Base-by-base conservation (phyloP, 2,888 invertebrate species). In the Apodemia zela region DNA sequence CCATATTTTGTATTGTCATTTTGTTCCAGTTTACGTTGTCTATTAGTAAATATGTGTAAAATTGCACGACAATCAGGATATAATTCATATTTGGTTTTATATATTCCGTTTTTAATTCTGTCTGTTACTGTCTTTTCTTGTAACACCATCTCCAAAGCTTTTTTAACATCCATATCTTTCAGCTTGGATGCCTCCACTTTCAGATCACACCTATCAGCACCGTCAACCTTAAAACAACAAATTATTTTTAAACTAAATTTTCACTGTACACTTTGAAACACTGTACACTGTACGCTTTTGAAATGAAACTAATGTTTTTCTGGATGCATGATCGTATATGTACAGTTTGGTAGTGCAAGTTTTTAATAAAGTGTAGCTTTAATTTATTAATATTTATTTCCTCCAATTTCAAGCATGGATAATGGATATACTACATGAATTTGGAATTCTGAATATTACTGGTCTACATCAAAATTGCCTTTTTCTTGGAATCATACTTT, bases 61-160 rank as follows among this genome's bases (percentile, higher is more conserved):
- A 89, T 84, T 3, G 89, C 92, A 61, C 89, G 80, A 73, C 89
- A 89, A 59, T 84, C 81, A 2, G 89, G 89, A 72, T 84, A 91
- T 42, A 84, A 70, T 67, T 89, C 85, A 69, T 80, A 91, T 68
- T 84, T 84, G 0, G 84, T 83, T 69, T 72, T 83, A 21, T 72
- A 66, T 64, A 91, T 85, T 54, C 82, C 87, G 38, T 69, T 75
- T 70, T 72, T 82, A 29, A 84, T 69, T 68, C 83, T 75, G 63
- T 81, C 83, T 65, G 77, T 71, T 35, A 91, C 80, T 10, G 75
- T 58, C 64, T 84, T 76, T 71, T 91, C 78, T n/a, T 78, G 74
- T 1, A 86, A 67, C 82, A 86, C 83, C 47, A 87, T 74, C 70
- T 87, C 72, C 64, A 92, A 68, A 29, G 89, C 92, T 65, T 79